Evolutionary conservation across 2,888 invertebrate species (phyloP), one percentile per base, ranked within the genome.

Genomic region (Eilema depressum): DNA sequence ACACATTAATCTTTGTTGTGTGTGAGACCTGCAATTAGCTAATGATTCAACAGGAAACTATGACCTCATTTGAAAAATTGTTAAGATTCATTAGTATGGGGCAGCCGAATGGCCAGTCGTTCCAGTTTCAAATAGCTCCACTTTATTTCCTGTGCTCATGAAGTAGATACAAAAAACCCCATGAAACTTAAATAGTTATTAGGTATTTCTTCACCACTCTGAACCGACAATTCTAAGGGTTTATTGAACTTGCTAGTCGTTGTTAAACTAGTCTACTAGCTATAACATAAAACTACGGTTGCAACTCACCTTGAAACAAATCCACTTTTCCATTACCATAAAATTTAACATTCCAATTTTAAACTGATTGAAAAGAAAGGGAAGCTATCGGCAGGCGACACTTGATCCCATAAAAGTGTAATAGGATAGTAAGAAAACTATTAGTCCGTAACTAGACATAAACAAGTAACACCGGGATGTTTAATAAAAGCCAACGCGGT

Each of bases 371-470:
- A 63, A 74, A 74, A 74, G 60, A 56, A 70, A 66, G 62, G 57
- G 68, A 66, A 68, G 74, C 66, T 60, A 66, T 66, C 61, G 62
- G 66, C 68, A 70, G 59, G 60, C 41, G 70, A 74, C 74, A 75
- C 74, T 74, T 68, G 70, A 66, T 67, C 63, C 69, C 69, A 75
- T 74, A 78, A 80, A 77, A 78, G 61, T 53, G 70, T 78, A 71
- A 78, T 78, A 74, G 75, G 71, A 76, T 66, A 75, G 70, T 76
- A 68, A 76, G 66, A 76, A 79, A 75, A 81, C 78, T 79, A 75
- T 76, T 70, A 75, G 68, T 61, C 71, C 63, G 66, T 65, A 71
- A 68, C 75, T 69, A 70, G 70, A 78, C 71, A 79, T 79, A 76
- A 79, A 76, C 71, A 75, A 76, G 64, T 71, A 71, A 73, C 70